Evolutionary conservation across 2,797 vertebrate genomes (phyloP).

Genomic region (Psittacula derbiana): DNA sequence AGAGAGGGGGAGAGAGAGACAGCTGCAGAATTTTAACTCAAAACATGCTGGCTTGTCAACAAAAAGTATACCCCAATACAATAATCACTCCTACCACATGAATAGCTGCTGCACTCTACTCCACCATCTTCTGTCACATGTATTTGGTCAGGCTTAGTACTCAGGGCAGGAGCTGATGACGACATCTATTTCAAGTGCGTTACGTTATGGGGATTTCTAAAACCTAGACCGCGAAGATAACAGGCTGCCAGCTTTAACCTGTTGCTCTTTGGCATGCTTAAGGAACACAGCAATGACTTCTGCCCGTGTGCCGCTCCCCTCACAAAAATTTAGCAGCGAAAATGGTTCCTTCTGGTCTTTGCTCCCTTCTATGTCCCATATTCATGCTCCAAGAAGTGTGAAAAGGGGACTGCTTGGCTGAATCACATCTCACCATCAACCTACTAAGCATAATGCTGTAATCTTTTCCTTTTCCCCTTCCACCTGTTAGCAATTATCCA

Average conservation of each 20-base stretch:
- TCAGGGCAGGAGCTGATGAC: constrained; percentile 75
- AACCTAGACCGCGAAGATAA: constrained; percentile 71
- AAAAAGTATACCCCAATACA: constrained; percentile 71
- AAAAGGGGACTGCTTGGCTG: constrained; percentile 26
- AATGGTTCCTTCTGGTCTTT: neutral
- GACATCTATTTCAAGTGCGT: constrained; percentile 85
- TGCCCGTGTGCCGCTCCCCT: neutral
- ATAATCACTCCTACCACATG: constrained; percentile 76
- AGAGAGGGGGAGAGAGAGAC: constrained; percentile 65
- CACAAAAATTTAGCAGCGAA: neutral
- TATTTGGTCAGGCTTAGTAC: constrained; percentile 72
- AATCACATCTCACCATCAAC: constrained; percentile 44
- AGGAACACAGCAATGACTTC: constrained; percentile 19
- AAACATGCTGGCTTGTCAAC: constrained; percentile 73
- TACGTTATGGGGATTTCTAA: constrained; percentile 79
- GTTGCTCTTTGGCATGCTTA: constrained; percentile 41
- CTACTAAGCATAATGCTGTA: constrained; percentile 33
- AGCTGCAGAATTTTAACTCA: constrained; percentile 82
- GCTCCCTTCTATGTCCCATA: constrained; percentile 20
- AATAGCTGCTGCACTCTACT: constrained; percentile 74
- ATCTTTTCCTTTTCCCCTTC: constrained; percentile 45
- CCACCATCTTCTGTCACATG: constrained; percentile 80
- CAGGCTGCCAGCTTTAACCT: constrained; percentile 66
- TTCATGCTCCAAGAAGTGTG: constrained; percentile 8
- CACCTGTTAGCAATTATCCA: constrained; percentile 67